Conservation (phyloP, 2,113 vertebrate genomes). For the Girardinichthys multiradiatus region DNA sequence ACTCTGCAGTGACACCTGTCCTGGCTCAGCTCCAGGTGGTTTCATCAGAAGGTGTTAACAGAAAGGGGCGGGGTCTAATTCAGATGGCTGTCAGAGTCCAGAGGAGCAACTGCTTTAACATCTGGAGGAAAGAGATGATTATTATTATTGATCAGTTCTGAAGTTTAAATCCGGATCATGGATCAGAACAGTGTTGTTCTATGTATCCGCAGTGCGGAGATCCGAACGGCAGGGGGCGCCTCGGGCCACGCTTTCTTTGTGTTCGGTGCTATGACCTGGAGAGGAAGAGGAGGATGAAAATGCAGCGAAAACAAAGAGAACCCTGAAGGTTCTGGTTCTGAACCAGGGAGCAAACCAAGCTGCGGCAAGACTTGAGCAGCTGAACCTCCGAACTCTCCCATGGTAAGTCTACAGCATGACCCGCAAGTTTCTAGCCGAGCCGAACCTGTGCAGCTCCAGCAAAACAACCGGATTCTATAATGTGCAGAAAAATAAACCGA, state of each 20-base stretch:
- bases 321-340: constrained; percentile 5
- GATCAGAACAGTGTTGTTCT: too few relatives aligned
- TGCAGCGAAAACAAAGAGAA: constrained; percentile 51
- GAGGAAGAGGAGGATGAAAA: constrained; percentile 42
- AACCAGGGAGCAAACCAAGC: neutral
- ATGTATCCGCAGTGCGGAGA: too few relatives aligned
- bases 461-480: neutral
- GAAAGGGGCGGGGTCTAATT: too few relatives aligned
- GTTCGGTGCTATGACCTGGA: neutral
- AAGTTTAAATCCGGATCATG: too few relatives aligned
- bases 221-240: constrained; percentile 22
- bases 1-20: too few relatives aligned
- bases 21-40: too few relatives aligned
- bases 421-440: neutral
- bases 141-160: too few relatives aligned
- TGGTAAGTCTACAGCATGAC: neutral
- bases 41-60: too few relatives aligned
- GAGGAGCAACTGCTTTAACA: too few relatives aligned
- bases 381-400: neutral
- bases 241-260: neutral
- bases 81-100: too few relatives aligned
- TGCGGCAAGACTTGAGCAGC: neutral
- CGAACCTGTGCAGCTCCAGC: neutral
- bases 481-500: too few relatives aligned
- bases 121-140: too few relatives aligned